Evolutionary conservation across 2,113 vertebrate species (phyloP).

Genomic region (Ctenomys sociabilis): DNA sequence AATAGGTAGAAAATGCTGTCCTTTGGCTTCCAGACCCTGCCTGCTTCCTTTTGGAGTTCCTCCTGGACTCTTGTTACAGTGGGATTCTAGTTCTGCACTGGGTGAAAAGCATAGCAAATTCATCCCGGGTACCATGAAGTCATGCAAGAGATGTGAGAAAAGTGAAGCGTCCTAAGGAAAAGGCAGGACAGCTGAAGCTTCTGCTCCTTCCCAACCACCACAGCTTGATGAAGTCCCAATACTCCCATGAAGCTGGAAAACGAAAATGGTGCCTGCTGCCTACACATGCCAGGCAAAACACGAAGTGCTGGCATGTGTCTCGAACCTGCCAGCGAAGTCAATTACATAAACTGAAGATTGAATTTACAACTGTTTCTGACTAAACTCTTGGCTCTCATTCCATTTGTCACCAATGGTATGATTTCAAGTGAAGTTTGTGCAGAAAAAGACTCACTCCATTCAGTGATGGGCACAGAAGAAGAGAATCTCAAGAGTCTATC

Average conservation of each 20-base stretch:
- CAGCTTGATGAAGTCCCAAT: constrained; percentile 72
- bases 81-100: background rate
- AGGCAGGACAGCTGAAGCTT: constrained; percentile 59
- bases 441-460: constrained; percentile 75
- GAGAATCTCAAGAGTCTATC: constrained; percentile 74
- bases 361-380: constrained; percentile 85
- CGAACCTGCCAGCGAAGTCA: constrained; percentile 79
- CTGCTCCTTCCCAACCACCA: constrained; percentile 76
- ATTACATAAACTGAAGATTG: constrained; percentile 84
- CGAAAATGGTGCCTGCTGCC: constrained; percentile 81
- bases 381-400: constrained; percentile 87
- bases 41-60: constrained; percentile 52
- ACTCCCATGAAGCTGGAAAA: constrained; percentile 82
- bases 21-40: constrained; percentile 70
- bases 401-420: constrained; percentile 86
- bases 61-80: background rate
- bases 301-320: constrained; percentile 80
- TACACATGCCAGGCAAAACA: constrained; percentile 85
- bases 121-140: constrained; percentile 76
- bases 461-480: constrained; percentile 81
- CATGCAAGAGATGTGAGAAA: constrained; percentile 79
- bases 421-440: constrained; percentile 83
- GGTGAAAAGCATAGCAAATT: constrained; percentile 68
- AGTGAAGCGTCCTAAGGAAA: constrained; percentile 54
- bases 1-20: constrained; percentile 74